phyloP scores from a whole-genome alignment of 2,797 vertebrate species.

The Masticophis lateralis region DNA sequence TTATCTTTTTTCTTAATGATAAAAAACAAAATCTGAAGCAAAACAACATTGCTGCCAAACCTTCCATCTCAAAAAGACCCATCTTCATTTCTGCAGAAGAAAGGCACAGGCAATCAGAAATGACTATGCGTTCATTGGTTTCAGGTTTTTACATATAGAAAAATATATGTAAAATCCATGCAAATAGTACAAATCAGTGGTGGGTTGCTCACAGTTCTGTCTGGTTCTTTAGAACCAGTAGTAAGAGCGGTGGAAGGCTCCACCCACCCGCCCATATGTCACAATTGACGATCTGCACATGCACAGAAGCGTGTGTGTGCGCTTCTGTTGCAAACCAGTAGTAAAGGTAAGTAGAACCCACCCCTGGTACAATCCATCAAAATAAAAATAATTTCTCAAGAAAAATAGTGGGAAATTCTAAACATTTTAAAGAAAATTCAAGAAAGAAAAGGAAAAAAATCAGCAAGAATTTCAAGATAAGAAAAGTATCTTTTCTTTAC shows the following conservation, averaged over 20 bases:
- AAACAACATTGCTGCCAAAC: neutral
- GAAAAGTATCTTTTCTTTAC: constrained; percentile 51
- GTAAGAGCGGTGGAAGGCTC: too few species aligned
- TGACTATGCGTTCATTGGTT: constrained; percentile 48
- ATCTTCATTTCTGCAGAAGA: neutral
- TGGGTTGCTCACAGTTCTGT: too few species aligned
- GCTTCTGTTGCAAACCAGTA: too few species aligned
- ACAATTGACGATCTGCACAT: too few species aligned
- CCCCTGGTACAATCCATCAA: constrained; percentile 51
- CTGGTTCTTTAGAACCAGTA: too few species aligned
- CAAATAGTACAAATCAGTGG: constrained; percentile 57
- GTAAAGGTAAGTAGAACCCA: too few species aligned
- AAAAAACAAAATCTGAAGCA: constrained; percentile 32
- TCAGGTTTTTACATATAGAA: constrained; percentile 60
- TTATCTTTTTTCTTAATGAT: constrained; percentile 19
- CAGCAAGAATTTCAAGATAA: constrained; percentile 19
- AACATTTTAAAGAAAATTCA: constrained; percentile 18
- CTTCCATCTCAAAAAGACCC: neutral
- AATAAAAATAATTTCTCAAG: constrained; percentile 48
- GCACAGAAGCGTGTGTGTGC: too few species aligned
- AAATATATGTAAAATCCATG: constrained; percentile 58
- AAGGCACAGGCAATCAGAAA: neutral
- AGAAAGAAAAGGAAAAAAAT: neutral
- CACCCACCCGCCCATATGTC: too few species aligned
- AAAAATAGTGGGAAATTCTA: constrained; percentile 50